Percentiles rank a stretch among this genome's conserved stretches.
Evolutionary conservation across 1,140 invertebrate genomes (phyloP).

Genomic region (Druon quercuslanigerum): DNA sequence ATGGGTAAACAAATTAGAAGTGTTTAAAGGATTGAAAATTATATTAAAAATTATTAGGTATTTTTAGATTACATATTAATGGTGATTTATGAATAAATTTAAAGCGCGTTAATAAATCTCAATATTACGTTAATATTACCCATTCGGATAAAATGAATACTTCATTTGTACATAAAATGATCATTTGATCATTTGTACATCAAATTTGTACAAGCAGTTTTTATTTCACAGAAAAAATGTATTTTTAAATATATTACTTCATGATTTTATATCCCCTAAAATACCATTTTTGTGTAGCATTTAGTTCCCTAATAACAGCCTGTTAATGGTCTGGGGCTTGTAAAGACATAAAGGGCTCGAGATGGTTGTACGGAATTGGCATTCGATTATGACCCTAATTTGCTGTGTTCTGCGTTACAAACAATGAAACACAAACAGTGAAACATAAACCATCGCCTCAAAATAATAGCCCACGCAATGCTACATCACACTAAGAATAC

Average conservation of each 20-base stretch:
- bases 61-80: no score
- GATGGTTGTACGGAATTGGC: slow-evolving; percentile 1
- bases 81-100: no score
- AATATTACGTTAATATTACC: no score
- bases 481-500: neutral
- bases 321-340: slow-evolving; percentile 5
- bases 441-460: slow-evolving; percentile 1
- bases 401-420: slow-evolving; percentile 9
- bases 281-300: neutral
- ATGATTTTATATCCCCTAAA: neutral
- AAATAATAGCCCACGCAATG: neutral
- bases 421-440: slow-evolving; percentile 6
- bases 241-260: neutral
- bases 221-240: no score
- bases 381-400: slow-evolving; percentile 29
- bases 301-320: neutral
- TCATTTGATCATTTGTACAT: no score
- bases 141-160: no score
- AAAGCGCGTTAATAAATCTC: no score
- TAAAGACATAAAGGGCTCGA: slow-evolving; percentile 2
- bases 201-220: no score
- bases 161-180: no score
- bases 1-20: no score
- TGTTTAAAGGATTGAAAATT: no score
- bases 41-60: no score